Evolutionary conservation across 1,140 invertebrate genomes (phyloP).

Genomic region (Papilio machaon): DNA sequence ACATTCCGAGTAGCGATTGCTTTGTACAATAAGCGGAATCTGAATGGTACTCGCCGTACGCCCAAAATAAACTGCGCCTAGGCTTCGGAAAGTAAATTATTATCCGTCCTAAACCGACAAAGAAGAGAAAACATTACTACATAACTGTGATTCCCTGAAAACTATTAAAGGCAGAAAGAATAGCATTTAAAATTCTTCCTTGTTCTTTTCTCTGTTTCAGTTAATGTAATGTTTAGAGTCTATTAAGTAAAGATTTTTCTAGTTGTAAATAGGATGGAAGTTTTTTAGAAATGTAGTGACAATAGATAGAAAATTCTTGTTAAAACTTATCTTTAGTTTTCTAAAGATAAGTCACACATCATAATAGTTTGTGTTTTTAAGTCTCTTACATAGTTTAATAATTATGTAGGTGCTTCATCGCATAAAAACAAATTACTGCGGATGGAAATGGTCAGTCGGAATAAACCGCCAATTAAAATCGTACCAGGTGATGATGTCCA

Average conservation of each 20-base stretch:
- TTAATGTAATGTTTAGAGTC: neutral
- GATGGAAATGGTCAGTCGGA: neutral
- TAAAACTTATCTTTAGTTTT: no score
- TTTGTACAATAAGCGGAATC: neutral
- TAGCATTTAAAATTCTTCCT: neutral
- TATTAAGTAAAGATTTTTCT: neutral
- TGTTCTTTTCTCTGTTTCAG: neutral
- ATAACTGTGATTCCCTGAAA: neutral
- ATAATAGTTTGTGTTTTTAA: no score
- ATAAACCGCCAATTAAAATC: neutral
- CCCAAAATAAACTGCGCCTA: neutral
- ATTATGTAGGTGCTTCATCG: neutral
- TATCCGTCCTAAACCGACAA: conserved; percentile 3
- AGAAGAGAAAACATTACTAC: conserved; percentile 5
- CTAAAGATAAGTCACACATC: no score
- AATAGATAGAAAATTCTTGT: no score
- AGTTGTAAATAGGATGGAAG: neutral
- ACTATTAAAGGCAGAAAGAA: conserved; percentile 1
- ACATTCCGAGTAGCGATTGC: conserved; percentile 1
- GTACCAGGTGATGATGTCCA: neutral
- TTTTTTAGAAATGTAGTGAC: neutral
- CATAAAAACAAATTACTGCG: neutral
- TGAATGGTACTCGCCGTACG: neutral
- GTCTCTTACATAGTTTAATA: neutral
- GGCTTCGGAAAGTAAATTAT: neutral